These are phyloP conservation scores for Caenorhabditis tropicalis DNA, from an alignment of 1,140 invertebrate genomes.

Conservation along the genomic window DNA sequence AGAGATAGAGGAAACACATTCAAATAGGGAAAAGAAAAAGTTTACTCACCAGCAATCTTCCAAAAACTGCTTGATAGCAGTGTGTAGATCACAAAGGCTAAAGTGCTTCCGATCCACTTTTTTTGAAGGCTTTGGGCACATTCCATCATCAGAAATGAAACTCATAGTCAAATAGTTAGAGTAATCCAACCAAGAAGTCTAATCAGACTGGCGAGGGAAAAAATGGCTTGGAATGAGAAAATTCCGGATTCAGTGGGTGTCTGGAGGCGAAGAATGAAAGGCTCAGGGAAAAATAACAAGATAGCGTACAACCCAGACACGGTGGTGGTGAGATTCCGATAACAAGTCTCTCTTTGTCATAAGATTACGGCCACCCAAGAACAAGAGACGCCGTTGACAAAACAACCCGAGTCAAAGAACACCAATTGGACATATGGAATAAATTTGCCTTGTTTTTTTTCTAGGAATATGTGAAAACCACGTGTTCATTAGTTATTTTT, in stretches of 20 bases:
- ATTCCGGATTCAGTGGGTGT: background rate
- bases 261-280: background rate
- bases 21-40: no score
- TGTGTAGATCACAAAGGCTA: background rate
- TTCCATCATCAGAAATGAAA: background rate
- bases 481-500: background rate
- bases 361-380: background rate
- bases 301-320: background rate
- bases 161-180: background rate
- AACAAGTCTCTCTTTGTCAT: background rate
- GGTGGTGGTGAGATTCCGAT: constrained; percentile 25
- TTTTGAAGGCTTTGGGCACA: background rate
- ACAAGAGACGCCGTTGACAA: background rate
- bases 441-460: background rate
- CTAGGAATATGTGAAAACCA: background rate
- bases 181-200: background rate
- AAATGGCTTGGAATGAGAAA: background rate
- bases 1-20: no score
- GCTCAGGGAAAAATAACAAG: background rate
- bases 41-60: constrained; percentile 21
- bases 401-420: constrained; percentile 13
- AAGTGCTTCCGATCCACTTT: background rate
- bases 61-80: background rate
- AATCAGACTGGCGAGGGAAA: background rate
- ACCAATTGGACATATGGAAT: constrained; percentile 7